These are phyloP conservation scores for Zaprionus lachaisei DNA, from an alignment of 1,140 invertebrate genomes.

Conservation along the genomic window DNA sequence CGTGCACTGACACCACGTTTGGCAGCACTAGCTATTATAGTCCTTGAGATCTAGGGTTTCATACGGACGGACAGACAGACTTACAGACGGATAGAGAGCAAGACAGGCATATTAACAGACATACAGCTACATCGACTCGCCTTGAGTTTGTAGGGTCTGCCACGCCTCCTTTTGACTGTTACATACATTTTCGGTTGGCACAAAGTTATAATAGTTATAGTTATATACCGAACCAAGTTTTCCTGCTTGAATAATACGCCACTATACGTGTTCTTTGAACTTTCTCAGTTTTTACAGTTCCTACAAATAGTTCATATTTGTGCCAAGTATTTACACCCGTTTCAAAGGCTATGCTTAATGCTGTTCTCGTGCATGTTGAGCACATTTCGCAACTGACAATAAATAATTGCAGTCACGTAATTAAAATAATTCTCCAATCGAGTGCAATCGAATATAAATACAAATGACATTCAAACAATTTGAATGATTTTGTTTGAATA, in stretches of 20 bases:
- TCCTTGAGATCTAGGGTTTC: too few relatives aligned
- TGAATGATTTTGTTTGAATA: slow-evolving; percentile 24
- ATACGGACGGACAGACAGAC: too few relatives aligned
- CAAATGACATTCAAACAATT: slow-evolving; percentile 59
- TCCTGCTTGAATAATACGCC: not conserved
- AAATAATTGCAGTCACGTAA: slow-evolving; percentile 31
- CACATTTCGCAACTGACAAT: slow-evolving; percentile 15
- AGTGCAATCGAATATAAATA: slow-evolving; percentile 10
- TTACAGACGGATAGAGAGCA: too few relatives aligned
- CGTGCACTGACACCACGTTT: too few relatives aligned
- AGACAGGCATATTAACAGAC: too few relatives aligned
- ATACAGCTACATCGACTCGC: too few relatives aligned
- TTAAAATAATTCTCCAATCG: slow-evolving; percentile 25
- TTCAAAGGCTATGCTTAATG: slow-evolving; percentile 17
- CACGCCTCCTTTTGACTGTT: too few relatives aligned
- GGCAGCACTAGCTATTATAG: too few relatives aligned
- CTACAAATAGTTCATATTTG: slow-evolving; percentile 4
- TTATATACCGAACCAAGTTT: not conserved
- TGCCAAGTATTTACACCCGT: not conserved
- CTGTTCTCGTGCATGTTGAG: slow-evolving; percentile 5
- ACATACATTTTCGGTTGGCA: too few relatives aligned
- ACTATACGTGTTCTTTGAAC: slow-evolving; percentile 13
- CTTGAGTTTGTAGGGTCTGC: too few relatives aligned
- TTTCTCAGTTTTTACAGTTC: not conserved
- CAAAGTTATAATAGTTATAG: too few relatives aligned